A percentile compares a stretch with the other conserved stretches of the same genome.
Evolutionary conservation across 2,888 invertebrate species (phyloP).

Genomic region (Perizoma affinitatum): DNA sequence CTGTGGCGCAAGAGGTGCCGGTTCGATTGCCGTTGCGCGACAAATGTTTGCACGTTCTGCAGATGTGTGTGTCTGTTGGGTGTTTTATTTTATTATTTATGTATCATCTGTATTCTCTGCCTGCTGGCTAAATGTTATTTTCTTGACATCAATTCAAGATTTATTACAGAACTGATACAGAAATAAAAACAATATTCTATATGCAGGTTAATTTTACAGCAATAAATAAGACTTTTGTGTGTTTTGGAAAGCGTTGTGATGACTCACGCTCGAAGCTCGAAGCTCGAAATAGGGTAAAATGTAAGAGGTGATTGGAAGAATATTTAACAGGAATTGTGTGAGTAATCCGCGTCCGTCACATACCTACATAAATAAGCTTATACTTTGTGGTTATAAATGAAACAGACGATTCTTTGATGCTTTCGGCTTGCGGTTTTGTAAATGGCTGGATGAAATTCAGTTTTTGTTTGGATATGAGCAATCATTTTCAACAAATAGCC

Average conservation of each 20-base stretch:
- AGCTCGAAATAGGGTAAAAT: constrained; percentile 19
- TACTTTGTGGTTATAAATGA: constrained; percentile 12
- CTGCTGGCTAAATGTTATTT: background rate
- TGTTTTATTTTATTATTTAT: no score
- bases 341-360: constrained; percentile 18
- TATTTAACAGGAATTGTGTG: constrained; percentile 17
- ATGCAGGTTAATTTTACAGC: constrained; percentile 18
- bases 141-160: constrained; percentile 14
- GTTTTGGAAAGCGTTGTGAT: constrained; percentile 18
- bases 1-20: no score
- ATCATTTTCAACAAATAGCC: constrained; percentile 8
- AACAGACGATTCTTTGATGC: constrained; percentile 17
- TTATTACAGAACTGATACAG: constrained; percentile 11
- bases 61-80: no score
- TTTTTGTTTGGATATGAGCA: constrained; percentile 5
- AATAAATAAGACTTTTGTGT: constrained; percentile 23
- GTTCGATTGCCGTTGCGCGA: no score
- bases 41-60: no score
- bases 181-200: constrained; percentile 13
- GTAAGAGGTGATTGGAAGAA: constrained; percentile 16
- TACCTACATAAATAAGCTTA: constrained; percentile 12
- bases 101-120: background rate
- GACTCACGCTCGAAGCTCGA: constrained; percentile 18
- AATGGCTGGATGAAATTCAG: constrained; percentile 10
- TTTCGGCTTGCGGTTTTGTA: constrained; percentile 19